Evolutionary conservation across 2,797 vertebrate genomes (phyloP).

Genomic region (Gila robusta): DNA sequence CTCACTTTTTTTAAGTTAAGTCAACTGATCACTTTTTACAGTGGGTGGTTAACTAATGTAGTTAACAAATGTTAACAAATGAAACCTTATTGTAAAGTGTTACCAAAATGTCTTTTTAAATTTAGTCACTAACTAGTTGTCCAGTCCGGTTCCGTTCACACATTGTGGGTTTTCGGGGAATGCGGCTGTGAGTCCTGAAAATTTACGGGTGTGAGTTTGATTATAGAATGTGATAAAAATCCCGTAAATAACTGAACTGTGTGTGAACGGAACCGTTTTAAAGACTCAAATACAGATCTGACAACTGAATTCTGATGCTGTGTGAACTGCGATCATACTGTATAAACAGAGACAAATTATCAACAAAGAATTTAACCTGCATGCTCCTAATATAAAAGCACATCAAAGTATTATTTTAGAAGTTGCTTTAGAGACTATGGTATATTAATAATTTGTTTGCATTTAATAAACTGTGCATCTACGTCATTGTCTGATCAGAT

Average conservation of each 20-base stretch:
- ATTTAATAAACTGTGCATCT: not conserved
- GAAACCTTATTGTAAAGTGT: no score
- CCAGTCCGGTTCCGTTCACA: not conserved
- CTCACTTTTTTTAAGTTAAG: no score
- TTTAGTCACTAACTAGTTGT: no score
- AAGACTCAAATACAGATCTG: not conserved
- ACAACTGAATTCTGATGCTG: not conserved
- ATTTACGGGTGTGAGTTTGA: no score
- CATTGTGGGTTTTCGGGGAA: no score
- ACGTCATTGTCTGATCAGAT: constrained; percentile 11
- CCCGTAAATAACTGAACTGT: no score
- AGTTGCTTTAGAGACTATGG: not conserved
- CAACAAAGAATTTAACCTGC: not conserved
- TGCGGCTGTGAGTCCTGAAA: no score
- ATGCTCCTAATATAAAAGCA: not conserved
- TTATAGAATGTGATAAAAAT: no score
- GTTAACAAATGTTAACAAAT: no score
- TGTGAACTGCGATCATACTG: not conserved
- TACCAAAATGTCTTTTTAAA: no score
- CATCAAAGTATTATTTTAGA: not conserved
- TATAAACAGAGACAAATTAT: not conserved
- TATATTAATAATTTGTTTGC: not conserved
- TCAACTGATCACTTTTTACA: no score
- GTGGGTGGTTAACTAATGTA: no score
- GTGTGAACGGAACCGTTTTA: not conserved